Conservation (phyloP, 2,797 vertebrate species). For the Varecia variegata region DNA sequence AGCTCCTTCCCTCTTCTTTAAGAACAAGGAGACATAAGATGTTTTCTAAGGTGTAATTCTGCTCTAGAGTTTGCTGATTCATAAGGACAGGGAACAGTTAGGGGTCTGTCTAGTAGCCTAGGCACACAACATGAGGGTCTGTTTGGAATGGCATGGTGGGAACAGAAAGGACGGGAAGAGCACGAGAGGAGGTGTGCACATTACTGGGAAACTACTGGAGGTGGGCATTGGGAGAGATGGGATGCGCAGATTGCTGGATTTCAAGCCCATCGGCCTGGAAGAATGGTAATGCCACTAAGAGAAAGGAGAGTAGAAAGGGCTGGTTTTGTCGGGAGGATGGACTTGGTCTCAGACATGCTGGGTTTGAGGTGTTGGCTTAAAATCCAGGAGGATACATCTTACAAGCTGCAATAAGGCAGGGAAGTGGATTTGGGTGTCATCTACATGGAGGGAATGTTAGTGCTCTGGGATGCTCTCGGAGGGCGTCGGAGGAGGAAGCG, state of each 20-base stretch:
- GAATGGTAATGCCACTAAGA: neutral
- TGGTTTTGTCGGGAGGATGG: neutral
- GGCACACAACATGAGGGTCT: neutral
- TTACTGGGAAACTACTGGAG: fast-evolving
- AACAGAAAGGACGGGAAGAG: neutral
- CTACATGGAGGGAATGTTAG: fast-evolving
- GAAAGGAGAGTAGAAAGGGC: neutral
- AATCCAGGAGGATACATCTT: too few relatives aligned
- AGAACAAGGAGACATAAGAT: neutral
- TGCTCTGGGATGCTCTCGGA: neutral
- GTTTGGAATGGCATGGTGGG: too few relatives aligned
- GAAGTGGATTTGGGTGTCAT: neutral
- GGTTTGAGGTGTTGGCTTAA: neutral
- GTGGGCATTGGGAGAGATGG: too few relatives aligned
- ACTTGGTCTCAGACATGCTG: neutral
- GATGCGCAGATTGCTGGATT: neutral
- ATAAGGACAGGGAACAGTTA: neutral
- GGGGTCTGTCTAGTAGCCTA: too few relatives aligned
- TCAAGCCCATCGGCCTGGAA: neutral
- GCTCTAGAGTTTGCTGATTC: neutral
- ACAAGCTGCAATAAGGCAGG: neutral
- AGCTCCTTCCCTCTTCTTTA: neutral
- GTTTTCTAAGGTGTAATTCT: neutral
- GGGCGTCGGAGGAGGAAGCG: neutral
- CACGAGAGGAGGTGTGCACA: too few relatives aligned